Evolutionary conservation across 2,888 invertebrate species (phyloP).

Genomic region (Cordilura impudica): DNA sequence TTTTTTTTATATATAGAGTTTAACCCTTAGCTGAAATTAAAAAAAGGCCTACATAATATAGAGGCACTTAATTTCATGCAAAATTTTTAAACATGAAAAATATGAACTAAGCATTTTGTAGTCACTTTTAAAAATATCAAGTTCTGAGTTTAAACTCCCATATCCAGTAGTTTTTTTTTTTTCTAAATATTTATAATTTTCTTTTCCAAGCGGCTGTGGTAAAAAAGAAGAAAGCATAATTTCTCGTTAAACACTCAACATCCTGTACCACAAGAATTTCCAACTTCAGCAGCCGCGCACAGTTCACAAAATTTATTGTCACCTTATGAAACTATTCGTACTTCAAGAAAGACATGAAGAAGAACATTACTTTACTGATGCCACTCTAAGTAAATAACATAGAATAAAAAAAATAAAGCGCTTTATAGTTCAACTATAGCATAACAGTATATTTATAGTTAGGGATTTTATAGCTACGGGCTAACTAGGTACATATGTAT

Average conservation of each 20-base stretch:
- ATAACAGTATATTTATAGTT: conserved; percentile 5
- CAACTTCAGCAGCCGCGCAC: too few species aligned
- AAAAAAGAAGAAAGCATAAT: too few species aligned
- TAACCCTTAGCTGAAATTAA: conserved; percentile 23
- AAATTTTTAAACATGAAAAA: too few species aligned
- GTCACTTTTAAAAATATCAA: too few species aligned
- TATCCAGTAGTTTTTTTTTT: too few species aligned
- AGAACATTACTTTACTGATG: conserved; percentile 10
- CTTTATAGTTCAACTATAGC: conserved; percentile 24
- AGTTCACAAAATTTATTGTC: too few species aligned
- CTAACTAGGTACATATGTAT: neutral
- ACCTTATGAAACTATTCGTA: neutral
- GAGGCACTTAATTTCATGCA: neutral
- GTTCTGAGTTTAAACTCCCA: too few species aligned
- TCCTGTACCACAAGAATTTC: too few species aligned
- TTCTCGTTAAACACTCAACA: too few species aligned
- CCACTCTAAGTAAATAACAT: conserved; percentile 43
- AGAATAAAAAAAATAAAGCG: conserved; percentile 21
- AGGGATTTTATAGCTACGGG: conserved; percentile 17
- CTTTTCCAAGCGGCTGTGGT: too few species aligned
- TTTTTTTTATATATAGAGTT: conserved; percentile 1
- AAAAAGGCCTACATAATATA: neutral
- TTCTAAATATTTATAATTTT: too few species aligned
- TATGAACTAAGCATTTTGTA: too few species aligned
- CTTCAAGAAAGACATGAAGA: conserved; percentile 8